These are phyloP conservation scores for Gopherus flavomarginatus DNA, from an alignment of 2,113 vertebrate species.

Conservation along the genomic window DNA sequence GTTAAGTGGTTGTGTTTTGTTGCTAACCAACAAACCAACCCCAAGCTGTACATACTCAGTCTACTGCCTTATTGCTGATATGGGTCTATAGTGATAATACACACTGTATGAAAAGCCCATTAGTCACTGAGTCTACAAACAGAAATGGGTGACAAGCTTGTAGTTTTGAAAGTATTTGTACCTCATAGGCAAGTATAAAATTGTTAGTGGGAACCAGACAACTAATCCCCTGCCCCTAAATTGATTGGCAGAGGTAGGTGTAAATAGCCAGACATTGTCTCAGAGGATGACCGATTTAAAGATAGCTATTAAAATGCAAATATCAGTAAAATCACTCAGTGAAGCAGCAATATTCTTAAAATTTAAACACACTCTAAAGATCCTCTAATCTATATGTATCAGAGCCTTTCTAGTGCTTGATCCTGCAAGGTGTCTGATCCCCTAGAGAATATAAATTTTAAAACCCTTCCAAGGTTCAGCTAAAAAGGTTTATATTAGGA, in stretches of 20 bases:
- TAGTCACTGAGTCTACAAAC: slow-evolving; percentile 41
- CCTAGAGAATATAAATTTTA: neutral
- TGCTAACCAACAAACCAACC: slow-evolving; percentile 23
- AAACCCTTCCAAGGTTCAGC: neutral
- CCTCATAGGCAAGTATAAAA: neutral
- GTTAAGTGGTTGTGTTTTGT: neutral
- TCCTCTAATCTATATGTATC: neutral
- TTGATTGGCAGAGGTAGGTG: slow-evolving; percentile 29
- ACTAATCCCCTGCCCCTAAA: neutral
- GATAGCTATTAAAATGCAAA: slow-evolving; percentile 36
- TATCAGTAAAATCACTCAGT: slow-evolving; percentile 43
- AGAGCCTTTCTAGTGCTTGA: neutral
- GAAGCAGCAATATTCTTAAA: slow-evolving; percentile 41
- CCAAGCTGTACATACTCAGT: neutral
- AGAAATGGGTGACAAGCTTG: slow-evolving; percentile 18
- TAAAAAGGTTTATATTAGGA: neutral
- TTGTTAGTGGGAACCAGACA: slow-evolving; percentile 19
- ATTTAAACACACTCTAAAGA: neutral
- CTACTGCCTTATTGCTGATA: neutral
- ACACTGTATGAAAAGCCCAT: slow-evolving; percentile 11
- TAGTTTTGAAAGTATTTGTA: slow-evolving; percentile 39
- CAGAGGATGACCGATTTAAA: slow-evolving; percentile 21
- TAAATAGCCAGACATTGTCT: slow-evolving; percentile 40
- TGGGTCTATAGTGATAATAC: neutral
- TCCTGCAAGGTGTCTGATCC: neutral